Base-by-base conservation (phyloP, 2,113 vertebrate species). In the Aldabrachelys gigantea region DNA sequence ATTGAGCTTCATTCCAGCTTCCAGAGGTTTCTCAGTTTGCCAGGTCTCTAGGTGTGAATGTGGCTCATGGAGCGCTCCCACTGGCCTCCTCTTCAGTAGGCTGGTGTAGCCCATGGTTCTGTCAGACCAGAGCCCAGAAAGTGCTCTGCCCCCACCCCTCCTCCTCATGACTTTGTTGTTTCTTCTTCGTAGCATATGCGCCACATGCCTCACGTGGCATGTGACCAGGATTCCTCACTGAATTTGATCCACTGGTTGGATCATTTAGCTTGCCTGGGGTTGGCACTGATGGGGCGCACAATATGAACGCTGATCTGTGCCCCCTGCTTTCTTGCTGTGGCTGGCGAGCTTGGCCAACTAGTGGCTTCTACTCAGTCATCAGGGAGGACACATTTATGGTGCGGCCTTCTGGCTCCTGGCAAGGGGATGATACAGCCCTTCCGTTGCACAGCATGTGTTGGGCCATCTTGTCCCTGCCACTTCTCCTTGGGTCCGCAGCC, bases 11-110 rank as follows among this genome's bases (percentile, higher is more conserved):
- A 22, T 41, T 41, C n/a, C n/a, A 41, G 72, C 5, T 41, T 41
- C 21, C 9, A 1, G 38, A 12, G 72, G 21, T 24, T 41, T 44
- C 72, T 38, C 62, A 35, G 19, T 69, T 24, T 84, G 22, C 41
- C 80, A 82, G 14, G n/a, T n/a, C 8, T 38, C 2, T 38, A 1
- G 54, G 31, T 29, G 3, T 2, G 1, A 3, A 80, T 5, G 62
- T 85, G 12, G 9, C 22, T 72, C 4, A 2, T 50, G 21, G 19
- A 24, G 22, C 8, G 1, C 19, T 24, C 38, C n/a, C 38, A 24
- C 72, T 24, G 38, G n/a, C 22, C 72, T 19, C 21, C 9, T 38
- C 38, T 6, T 75, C 22, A 41, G n/a, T 22, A 5, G 72, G 38
- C 38, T 75, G 72, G 21, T 16, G 31, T 35, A 35, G 31, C 31